Conservation (phyloP, 2,888 invertebrate species). For the Lottia gigantea region DNA sequence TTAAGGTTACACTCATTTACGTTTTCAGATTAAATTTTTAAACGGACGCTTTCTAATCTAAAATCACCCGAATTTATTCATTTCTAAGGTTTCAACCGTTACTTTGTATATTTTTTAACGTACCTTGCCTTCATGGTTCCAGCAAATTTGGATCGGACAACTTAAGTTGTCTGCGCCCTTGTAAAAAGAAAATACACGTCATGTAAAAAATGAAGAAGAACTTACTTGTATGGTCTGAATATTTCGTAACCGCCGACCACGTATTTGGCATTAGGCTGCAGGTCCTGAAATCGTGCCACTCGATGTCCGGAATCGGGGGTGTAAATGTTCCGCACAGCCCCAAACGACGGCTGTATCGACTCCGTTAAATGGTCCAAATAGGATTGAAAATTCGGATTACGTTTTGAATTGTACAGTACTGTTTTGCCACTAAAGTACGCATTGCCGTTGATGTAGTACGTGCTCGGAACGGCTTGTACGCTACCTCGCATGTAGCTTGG, state of each 20-base stretch:
- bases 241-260: conserved; percentile 1
- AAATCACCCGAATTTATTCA: no score
- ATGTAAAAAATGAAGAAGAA: no score
- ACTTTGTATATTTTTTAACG: no score
- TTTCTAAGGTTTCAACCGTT: no score
- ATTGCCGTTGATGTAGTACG: not conserved
- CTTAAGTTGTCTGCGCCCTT: no score
- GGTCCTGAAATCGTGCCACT: not conserved
- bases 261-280: not conserved
- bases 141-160: no score
- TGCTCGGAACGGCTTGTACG: not conserved
- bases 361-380: conserved; percentile 6
- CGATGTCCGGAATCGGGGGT: not conserved
- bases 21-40: no score
- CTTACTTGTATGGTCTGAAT: conserved; percentile 1
- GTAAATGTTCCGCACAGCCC: not conserved
- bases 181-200: not conserved
- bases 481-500: not conserved
- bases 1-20: no score
- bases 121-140: no score
- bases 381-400: not conserved
- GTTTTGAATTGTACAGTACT: not conserved
- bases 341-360: not conserved
- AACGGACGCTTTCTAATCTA: no score
- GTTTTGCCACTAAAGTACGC: not conserved